Evolutionary conservation across 2,113 vertebrate genomes (phyloP), one percentile per base, ranked within the genome.

Genomic region (Eulemur macaco): DNA sequence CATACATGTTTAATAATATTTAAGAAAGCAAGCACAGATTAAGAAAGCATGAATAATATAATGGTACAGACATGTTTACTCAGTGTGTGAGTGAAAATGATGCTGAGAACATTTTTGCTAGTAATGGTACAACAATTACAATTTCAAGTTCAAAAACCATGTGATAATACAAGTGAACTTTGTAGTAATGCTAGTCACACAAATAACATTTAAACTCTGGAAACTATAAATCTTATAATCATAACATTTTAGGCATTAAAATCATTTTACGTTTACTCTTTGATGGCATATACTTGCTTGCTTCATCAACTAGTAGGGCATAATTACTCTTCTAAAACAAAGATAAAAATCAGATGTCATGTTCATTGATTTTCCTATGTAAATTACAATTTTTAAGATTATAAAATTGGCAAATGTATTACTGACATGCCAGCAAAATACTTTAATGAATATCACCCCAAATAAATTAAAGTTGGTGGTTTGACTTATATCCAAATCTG

Each of bases 321-420:
- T 45, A 86, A 74, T 34, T 85, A 54, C 6, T 86, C 66, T 77
- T 47, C 21, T 64, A 76, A 88, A 89, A 17, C 52, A 45, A 95
- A 74, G 25, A 74, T 66, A 58, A 81, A 94, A 76, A 58, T 74
- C 34, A 39, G 58, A 47, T 37, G 10, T 76, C 37, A 47, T 56
- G 39, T 89, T 91, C 87, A 88, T 10, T 71, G 60, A 94, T 52
- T 93, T 73, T 86, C n/a, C 82, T 77, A 58, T 17, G 1, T 45
- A 86, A 93, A 60, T 31, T 42, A 91, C 18, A 78, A 77, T 73
- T 76, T 82, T 74, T 84, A n/a, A 95, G 31, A 50, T 86, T 45
- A 87, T 47, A 71, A 93, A 71, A 77, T 71, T 47, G 5, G 56
- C 60, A 96, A 80, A 68, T 21, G 3, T 90, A 69, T 76, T 87